Base-by-base conservation (phyloP, 2,888 invertebrate species). In the Drosophila incognita region DNA sequence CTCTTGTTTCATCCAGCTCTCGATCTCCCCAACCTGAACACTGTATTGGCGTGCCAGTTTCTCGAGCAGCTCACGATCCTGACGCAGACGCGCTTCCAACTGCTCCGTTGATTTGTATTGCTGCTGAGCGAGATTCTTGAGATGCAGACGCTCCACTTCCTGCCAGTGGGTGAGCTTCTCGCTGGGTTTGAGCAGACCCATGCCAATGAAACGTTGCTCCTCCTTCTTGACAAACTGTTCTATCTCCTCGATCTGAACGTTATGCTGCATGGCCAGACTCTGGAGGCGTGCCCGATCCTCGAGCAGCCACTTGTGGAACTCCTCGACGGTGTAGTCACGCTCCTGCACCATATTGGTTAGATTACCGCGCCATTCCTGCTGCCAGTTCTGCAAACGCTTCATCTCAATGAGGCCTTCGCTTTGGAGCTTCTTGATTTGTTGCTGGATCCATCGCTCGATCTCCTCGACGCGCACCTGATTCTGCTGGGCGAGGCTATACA, bases 121-220 rank as follows among this genome's bases (percentile, higher is more conserved):
- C 53, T 92, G 89, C 46, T 91, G 87, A 0, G 92, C 89, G 0
- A 93, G 83, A n/a, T 89, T 85, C 63, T 91, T 90, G 0, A 93
- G 74, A 67, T 93, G 92, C 27, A 92, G 79, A n/a, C 92, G 90
- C 63, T 93, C 92, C 0, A 87, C 87, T 49, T 91, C 90, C 49
- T 93, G 92, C 92, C 92, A 93, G 53, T 91, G 90, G 38, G 91
- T 91, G 1, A 93, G 64, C 53, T 89, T 87, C 46, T 92, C 92
- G 61, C 84, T 91, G 5, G 91, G 92, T 61, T 91, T 92, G 24
- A 93, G 76, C 15, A 92, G 53, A 8, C 92, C 92, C 83, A 92
- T 85, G 57, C 83, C 83, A n/a, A 92, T 81, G 49, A 93, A 91
- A 5, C 92, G 90, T 51, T 89, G 81, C 63, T 92, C 90, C 69